These are phyloP conservation scores for Lepidocolaptes lacrymiger DNA, from an alignment of 2,797 vertebrate species.

Conservation along the genomic window DNA sequence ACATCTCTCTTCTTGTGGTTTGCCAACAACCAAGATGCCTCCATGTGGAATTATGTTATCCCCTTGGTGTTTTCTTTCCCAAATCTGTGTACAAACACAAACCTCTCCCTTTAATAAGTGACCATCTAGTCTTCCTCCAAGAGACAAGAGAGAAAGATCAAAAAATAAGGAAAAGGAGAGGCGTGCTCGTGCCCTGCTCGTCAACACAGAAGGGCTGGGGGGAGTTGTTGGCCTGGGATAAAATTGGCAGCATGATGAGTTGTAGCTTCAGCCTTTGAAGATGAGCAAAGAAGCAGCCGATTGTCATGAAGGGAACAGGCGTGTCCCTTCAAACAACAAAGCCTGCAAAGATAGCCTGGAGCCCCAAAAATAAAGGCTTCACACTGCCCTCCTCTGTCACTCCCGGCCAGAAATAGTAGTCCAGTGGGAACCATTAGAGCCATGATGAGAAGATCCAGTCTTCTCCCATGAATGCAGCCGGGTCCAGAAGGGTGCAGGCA, in stretches of 20 bases:
- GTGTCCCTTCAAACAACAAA: slow-evolving; percentile 46
- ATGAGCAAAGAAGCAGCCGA: slow-evolving; percentile 48
- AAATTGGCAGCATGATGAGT: slow-evolving; percentile 12
- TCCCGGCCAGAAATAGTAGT: slow-evolving; percentile 45
- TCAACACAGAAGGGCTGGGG: neutral
- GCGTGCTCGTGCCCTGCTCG: neutral
- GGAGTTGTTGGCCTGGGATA: neutral
- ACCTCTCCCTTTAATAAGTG: neutral
- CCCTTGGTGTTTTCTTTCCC: neutral
- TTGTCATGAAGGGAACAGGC: slow-evolving; percentile 17
- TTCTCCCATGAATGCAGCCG: neutral
- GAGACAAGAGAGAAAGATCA: neutral
- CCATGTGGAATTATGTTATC: neutral
- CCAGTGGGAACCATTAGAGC: slow-evolving; percentile 36
- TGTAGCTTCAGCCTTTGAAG: slow-evolving; percentile 55
- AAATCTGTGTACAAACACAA: slow-evolving; percentile 2
- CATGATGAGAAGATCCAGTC: slow-evolving; percentile 26
- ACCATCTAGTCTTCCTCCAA: neutral
- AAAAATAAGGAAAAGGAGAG: neutral
- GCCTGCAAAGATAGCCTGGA: slow-evolving; percentile 55
- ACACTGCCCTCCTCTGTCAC: slow-evolving; percentile 53
- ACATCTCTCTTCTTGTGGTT: fast-evolving
- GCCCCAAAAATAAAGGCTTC: slow-evolving; percentile 53
- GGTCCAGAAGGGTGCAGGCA: neutral
- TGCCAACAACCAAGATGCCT: neutral